A percentile compares a stretch with the other conserved stretches of the same genome.
Evolutionary conservation across 2,797 vertebrate species (phyloP).

Genomic region (Alfaro cultratus): DNA sequence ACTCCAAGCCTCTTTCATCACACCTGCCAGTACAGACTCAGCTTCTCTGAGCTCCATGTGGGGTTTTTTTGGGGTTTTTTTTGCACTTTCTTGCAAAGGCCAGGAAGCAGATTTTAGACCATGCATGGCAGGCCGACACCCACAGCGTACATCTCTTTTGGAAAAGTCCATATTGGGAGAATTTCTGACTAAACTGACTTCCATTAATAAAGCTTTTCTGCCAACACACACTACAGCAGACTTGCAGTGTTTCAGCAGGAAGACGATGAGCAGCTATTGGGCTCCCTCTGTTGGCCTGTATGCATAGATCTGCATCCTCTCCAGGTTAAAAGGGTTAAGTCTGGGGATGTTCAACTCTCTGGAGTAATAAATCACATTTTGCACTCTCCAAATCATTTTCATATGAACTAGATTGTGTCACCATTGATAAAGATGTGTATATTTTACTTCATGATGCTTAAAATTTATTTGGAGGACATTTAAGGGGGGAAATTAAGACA

Average conservation of each 20-base stretch:
- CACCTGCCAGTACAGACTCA: conserved; percentile 58
- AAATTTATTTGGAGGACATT: not conserved
- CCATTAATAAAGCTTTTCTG: conserved; percentile 35
- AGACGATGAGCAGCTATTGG: conserved; percentile 72
- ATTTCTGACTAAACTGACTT: conserved; percentile 9
- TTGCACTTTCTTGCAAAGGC: conserved; percentile 8
- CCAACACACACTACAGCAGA: conserved; percentile 24
- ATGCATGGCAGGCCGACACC: conserved; percentile 12
- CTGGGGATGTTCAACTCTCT: not conserved
- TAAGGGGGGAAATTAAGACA: not conserved
- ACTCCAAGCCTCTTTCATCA: conserved; percentile 13
- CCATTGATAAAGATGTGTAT: not conserved
- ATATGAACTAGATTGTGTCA: not conserved
- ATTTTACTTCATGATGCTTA: not conserved
- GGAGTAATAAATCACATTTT: not conserved
- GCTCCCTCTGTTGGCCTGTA: conserved; percentile 79
- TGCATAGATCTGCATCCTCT: conserved; percentile 38
- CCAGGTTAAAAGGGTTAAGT: not conserved
- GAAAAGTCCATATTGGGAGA: conserved; percentile 1
- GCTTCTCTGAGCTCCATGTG: conserved; percentile 30
- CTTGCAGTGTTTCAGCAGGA: conserved; percentile 20
- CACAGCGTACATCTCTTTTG: not conserved
- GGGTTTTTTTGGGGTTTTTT: conserved; percentile 15
- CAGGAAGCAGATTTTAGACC: conserved; percentile 23
- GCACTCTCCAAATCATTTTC: not conserved